phyloP scores from a whole-genome alignment of 2,797 vertebrate species.

The Nannoperca australis region DNA sequence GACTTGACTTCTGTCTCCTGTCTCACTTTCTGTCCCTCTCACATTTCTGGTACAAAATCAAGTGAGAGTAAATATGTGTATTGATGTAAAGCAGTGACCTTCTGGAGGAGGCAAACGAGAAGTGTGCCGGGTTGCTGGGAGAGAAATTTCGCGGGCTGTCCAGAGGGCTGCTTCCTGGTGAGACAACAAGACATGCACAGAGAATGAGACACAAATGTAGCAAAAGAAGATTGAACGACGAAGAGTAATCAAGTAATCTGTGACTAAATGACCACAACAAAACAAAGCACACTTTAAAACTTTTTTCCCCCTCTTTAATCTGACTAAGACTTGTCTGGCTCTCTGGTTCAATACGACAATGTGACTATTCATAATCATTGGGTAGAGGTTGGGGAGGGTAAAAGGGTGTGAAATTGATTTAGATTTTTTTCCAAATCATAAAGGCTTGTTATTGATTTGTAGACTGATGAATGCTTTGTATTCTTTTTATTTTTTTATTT shows the following conservation, averaged over 20 bases:
- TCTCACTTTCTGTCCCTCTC: slow-evolving; percentile 16
- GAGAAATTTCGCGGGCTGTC: slow-evolving; percentile 96
- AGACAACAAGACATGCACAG: slow-evolving; percentile 38
- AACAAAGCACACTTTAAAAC: neutral
- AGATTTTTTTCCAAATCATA: slow-evolving; percentile 1
- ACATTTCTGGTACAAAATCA: slow-evolving; percentile 14
- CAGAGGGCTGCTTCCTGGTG: slow-evolving; percentile 92
- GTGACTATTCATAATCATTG: neutral
- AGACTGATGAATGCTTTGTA: slow-evolving; percentile 2
- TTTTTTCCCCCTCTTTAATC: neutral
- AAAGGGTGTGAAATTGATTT: slow-evolving; percentile 26
- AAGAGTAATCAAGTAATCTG: neutral
- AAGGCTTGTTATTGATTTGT: slow-evolving; percentile 27
- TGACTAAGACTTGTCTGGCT: neutral
- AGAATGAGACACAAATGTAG: slow-evolving; percentile 21
- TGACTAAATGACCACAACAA: neutral
- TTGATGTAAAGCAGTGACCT: slow-evolving; percentile 79
- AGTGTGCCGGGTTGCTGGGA: slow-evolving; percentile 91
- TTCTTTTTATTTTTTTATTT: too few relatives aligned
- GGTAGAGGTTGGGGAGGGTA: neutral
- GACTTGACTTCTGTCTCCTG: slow-evolving; percentile 7
- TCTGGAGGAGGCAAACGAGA: slow-evolving; percentile 93
- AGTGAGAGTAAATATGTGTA: neutral
- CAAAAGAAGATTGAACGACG: neutral
- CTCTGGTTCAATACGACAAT: slow-evolving; percentile 2